Evolutionary conservation across 2,113 vertebrate genomes (phyloP).

Genomic region (Herpetotheres cachinnans): DNA sequence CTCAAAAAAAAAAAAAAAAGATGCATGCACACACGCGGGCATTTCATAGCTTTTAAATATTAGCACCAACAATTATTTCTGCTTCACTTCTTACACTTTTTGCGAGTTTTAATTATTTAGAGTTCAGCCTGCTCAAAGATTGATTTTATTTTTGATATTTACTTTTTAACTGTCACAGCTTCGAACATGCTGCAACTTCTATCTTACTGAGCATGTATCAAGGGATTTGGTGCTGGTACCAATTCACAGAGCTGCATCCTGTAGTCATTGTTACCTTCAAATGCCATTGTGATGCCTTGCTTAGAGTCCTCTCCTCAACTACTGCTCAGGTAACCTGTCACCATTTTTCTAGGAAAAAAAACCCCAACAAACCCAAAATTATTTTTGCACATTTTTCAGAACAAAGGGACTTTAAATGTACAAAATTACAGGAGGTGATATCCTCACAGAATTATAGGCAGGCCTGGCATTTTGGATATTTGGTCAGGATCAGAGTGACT

Average conservation of each 20-base stretch:
- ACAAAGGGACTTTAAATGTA: background rate
- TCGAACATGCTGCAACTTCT: background rate
- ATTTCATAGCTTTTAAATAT: slow-evolving; percentile 5
- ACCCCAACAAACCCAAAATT: background rate
- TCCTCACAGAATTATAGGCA: background rate
- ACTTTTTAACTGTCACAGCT: background rate
- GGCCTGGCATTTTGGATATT: background rate
- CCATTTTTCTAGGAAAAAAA: background rate
- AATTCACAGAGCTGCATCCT: background rate
- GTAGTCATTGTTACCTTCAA: background rate
- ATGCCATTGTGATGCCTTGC: background rate
- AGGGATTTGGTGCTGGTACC: background rate
- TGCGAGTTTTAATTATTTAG: background rate
- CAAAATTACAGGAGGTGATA: background rate
- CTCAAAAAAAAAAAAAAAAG: background rate
- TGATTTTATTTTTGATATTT: background rate
- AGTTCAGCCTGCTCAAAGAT: background rate
- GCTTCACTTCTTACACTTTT: background rate
- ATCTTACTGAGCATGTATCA: background rate
- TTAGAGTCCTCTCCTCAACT: background rate
- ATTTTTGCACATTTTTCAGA: background rate
- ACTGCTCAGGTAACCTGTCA: background rate
- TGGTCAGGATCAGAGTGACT: background rate
- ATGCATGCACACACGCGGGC: background rate
- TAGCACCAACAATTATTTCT: background rate